Evolutionary conservation across 2,113 vertebrate species (phyloP), one percentile per base, ranked within the genome.

Genomic region (Aplodontia rufa): DNA sequence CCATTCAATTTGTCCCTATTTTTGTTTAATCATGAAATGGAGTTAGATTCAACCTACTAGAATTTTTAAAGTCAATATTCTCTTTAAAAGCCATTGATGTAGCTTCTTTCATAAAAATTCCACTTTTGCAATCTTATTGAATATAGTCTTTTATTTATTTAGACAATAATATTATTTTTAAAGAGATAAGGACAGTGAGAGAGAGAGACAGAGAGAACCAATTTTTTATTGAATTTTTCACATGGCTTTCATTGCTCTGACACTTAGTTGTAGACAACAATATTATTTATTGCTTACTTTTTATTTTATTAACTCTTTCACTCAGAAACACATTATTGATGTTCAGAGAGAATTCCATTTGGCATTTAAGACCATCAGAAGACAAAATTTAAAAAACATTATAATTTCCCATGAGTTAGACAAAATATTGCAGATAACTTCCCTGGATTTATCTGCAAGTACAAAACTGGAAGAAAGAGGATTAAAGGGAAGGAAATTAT

Each of bases 311-410:
- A 76, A 89, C 58, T 68, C 66, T 72, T 75, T 7, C 74, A 51
- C 32, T 68, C 40, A 81, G 10, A 11, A 89, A 91, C 76, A 68
- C 72, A 64, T 40, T 81, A 4, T 40, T 90, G 69, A 16, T 35
- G 5, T 55, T 79, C 19, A 83, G 62, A 28, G 20, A 69, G 55
- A 40, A 51, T 88, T 87, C 83, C 87, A 81, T 17, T 76, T 76
- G 32, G 12, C 24, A 74, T 53, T 28, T 51, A 62, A 42, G 22
- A 79, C 5, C 55, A 88, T 74, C 42, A 68, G 72, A 83, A 93
- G 47, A 84, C 30, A 88, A 83, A 79, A 62, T 74, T 93, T 55
- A 26, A 58, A 88, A 88, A 88, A 40, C 83, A 84, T 55, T 66
- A 55, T 81, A 47, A 42, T 13, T 95, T 9, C 9, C 28, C 60